Evolutionary conservation across 2,888 invertebrate species (phyloP), one percentile per base, ranked within the genome.

Genomic region (Eumacrocentrus americanus): DNA sequence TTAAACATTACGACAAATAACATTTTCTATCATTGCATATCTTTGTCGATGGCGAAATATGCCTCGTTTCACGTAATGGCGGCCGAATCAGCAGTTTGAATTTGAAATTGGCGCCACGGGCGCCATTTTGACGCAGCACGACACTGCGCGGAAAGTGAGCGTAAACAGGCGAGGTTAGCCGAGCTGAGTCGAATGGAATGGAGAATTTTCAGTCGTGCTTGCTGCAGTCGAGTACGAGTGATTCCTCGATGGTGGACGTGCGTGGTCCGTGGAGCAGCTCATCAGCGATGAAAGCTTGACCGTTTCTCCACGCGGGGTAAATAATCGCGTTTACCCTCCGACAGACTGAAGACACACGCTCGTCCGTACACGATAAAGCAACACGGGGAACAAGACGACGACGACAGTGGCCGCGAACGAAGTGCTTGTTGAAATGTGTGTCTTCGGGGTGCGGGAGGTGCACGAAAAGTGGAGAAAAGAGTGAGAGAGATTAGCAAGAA

Each of bases 241-340:
- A 67, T 67, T 65, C 64, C 67, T 63, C 64, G 64, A 63, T 66
- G 52, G 65, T 67, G 67, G 64, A 70, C 68, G 70, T 62, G 64
- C 58, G 70, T 64, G 70, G 65, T 69, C 60, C 64, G 61, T 63
- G 64, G 67, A 66, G 64, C 62, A n/a, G n/a, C n/a, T n/a, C n/a
- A 60, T 42, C 50, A 57, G 64, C 52, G 64, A 69, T 67, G 67
- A 66, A 53, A 63, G 65, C 62, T 67, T 65, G 67, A 64, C 63
- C 61, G 55, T 66, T 61, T 63, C 60, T 40, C 38, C 58, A 60
- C 58, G 51, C 64, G 61, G 69, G 67, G 66, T 63, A 64, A 70
- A 68, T 63, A 61, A 54, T 51, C 47, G 59, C 53, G 56, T 66
- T 64, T 63, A 64, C 65, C 66, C 67, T 66, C 55, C 53, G 58